Evolutionary conservation across 1,140 invertebrate species (phyloP), one percentile per base, ranked within the genome.

Genomic region (Luehdorfia chinensis): DNA sequence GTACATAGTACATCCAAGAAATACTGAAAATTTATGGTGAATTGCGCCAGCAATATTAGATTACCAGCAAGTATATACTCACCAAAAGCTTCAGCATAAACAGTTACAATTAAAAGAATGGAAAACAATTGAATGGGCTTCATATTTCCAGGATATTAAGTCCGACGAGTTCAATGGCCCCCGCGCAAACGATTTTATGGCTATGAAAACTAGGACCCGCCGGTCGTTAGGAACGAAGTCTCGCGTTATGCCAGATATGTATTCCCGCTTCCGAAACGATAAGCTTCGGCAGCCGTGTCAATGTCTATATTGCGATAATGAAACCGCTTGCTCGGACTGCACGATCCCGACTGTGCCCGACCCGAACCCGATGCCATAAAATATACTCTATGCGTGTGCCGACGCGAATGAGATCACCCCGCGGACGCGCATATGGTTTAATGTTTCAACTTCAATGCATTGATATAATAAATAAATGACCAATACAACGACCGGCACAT

Each of bases 231-330:
- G n/a, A n/a, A n/a, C 19, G 6, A 32, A 37, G 4, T 37, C 12
- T 12, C 9, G 5, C 15, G 18, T 41, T 41, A 39, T 14, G 54
- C 60, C 54, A 64, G 59, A 68, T 73, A 66, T 27, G 43, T 60
- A 27, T n/a, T n/a, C n/a, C 56, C 63, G 57, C 63, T 73, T 74
- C 69, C 66, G 57, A 58, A 41, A 14, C 66, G 66, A 75, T 76
- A 75, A 74, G 52, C 53, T 65, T 61, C 32, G 32, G 34, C 47
- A 54, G 43, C 14, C 37, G 27, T 41, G 8, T 50, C 39, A 44
- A 27, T 18, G 4, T 25, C n/a, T 7, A 52, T 44, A 49, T 47
- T 30, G 33, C 6, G 18, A 1, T 8, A 33, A 37, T 58, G 52
- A 55, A 59, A 54, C 58, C 21, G 45, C 34, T 39, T 18, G 9